Conservation (phyloP, 2,797 vertebrate species). For the Eulemur coronatus region DNA sequence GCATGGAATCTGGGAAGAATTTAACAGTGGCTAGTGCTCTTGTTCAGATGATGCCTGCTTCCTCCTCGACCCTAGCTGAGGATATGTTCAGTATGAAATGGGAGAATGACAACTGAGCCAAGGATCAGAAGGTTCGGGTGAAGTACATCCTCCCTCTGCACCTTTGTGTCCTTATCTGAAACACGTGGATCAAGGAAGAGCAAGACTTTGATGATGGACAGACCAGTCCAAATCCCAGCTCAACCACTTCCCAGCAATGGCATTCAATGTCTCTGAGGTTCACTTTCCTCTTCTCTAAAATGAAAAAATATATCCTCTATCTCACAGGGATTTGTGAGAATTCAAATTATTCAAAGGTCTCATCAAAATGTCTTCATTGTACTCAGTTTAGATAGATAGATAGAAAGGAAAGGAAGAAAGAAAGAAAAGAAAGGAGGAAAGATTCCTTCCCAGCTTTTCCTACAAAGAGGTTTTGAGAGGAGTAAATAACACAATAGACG, state of each 20-base stretch:
- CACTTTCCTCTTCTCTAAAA: conserved; percentile 38
- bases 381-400: background rate
- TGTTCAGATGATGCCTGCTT: background rate
- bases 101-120: background rate
- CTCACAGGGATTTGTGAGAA: conserved; percentile 7
- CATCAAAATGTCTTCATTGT: background rate
- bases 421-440: background rate
- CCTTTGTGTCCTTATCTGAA: background rate
- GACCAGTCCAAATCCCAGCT: background rate
- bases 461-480: background rate
- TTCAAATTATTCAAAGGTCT: background rate
- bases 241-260: background rate
- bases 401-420: background rate
- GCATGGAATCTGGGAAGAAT: background rate
- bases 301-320: background rate
- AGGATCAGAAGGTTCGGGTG: background rate
- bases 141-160: background rate
- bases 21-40: background rate
- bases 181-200: background rate
- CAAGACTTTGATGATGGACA: background rate
- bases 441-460: background rate
- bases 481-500: background rate
- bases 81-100: background rate
- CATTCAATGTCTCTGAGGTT: background rate
- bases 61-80: background rate